These are phyloP conservation scores for Cinara cedri DNA, from an alignment of 2,888 invertebrate species.

Conservation along the genomic window DNA sequence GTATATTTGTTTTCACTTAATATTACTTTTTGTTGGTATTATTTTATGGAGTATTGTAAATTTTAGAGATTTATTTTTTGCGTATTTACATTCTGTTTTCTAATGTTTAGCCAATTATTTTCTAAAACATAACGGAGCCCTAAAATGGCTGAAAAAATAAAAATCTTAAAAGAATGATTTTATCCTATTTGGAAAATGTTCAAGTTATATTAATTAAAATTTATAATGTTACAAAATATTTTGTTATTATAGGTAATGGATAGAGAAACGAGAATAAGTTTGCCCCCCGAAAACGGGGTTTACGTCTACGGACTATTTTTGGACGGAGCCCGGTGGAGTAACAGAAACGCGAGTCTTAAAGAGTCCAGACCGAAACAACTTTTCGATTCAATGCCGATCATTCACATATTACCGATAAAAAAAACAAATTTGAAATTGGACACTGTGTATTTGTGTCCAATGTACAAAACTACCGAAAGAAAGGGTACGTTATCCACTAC, in stretches of 20 bases:
- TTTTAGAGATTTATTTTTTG: no score
- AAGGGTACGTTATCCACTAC: constrained; percentile 81
- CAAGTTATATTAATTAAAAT: no score
- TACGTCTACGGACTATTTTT: constrained; percentile 79
- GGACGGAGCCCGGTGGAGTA: constrained; percentile 88
- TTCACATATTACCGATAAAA: constrained; percentile 75
- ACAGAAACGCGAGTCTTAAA: constrained; percentile 63
- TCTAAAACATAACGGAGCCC: no score
- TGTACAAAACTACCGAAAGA: constrained; percentile 82
- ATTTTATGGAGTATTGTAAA: no score
- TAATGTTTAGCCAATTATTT: no score
- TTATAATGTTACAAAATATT: no score
- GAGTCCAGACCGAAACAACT: constrained; percentile 84
- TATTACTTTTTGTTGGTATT: no score
- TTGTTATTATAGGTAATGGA: constrained; percentile 34
- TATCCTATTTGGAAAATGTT: no score
- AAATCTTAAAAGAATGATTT: no score
- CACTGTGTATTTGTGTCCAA: constrained; percentile 73
- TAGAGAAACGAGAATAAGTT: constrained; percentile 15
- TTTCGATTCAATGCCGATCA: constrained; percentile 77
- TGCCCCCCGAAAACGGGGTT: constrained; percentile 68
- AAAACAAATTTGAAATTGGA: constrained; percentile 66
- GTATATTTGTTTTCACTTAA: no score
- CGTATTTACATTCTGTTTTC: no score
- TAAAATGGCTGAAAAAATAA: no score